Base-by-base conservation (phyloP, 2,888 invertebrate genomes). In the Thecophora atra region DNA sequence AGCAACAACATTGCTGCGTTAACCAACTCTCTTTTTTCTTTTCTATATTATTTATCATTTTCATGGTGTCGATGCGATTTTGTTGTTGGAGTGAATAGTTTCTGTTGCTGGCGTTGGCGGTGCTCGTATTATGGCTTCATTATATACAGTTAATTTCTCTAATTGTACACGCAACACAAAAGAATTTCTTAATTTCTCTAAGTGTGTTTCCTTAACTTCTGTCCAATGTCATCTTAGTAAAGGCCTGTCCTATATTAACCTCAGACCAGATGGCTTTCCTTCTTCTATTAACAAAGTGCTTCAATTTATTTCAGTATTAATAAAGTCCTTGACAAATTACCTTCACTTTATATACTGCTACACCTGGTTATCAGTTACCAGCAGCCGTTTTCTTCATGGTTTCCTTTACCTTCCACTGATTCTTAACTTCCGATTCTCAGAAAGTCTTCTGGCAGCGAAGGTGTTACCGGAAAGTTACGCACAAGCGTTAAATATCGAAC, bases 121-220 rank as follows among this genome's bases (percentile, higher is more conserved):
- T 47, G n/a, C 13, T 37, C 24, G 17, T n/a, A n/a, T 19, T 42
- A 15, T 54, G 21, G 67, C n/a, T 42, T 24, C 52, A 56, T 42
- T 67, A 67, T 54, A 56, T 67, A 71, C 62, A 72, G 52, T 66
- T 72, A 72, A 72, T 72, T 72, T 62, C 52, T 67, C 62, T 72
- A 72, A 72, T 72, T 72, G 72, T 54, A 30, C 28, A 28, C 7
- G 28, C 3, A 24, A 26, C 26, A 69, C 17, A 51, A 54, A 54
- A 37, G 64, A 26, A 52, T 82, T 82, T 82, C 79, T 80, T 81
- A 82, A 82, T 82, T 81, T 82, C 83, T 44, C 58, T 37, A 21
- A 56, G 67, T 44, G 64, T 52, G 30, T 52, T 66, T 51, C 21
- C 2, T n/a, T 21, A 54, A 19, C 19, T 54, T 17, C 54, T 21